Evolutionary conservation across 1,140 invertebrate species (phyloP), one percentile per base, ranked within the genome.

Genomic region (Bombus vancouverensis): DNA sequence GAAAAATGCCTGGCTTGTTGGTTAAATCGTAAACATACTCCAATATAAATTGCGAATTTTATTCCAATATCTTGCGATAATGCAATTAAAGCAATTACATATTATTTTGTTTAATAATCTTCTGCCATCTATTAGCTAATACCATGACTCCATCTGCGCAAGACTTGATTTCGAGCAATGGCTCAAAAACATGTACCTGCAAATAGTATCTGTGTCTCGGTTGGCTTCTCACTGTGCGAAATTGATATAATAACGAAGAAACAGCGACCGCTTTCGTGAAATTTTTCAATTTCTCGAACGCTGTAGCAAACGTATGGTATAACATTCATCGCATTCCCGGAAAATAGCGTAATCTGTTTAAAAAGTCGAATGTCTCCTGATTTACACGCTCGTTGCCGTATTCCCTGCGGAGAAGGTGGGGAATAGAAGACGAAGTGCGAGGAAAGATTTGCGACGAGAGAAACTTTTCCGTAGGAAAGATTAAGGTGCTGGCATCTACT

Each of bases 401-500:
- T 77, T 59, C 89, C 79, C 73, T 34, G 34, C 34, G 86, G 75
- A 72, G 59, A 59, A 39, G 66, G 5, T 15, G 13, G 68, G 28
- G 39, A 34, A 12, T n/a, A 47, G 32, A 77, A 72, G 76, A 81
- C 39, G 79, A 25, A 70, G 81, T 47, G 71, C 39, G 47, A 72
- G 47, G 75, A 70, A 89, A 91, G 90, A 91, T 91, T 91, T 91
- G 90, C 87, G 89, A 91, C 82, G 85, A 57, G 75, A 74, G 87
- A 88, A 91, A 91, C 89, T 91, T 91, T 90, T 76, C 68, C 75
- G 82, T 81, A 76, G 87, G 85, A 85, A 90, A 91, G 90, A 91
- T 91, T 91, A 91, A 90, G 90, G 90, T 88, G 87, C 66, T 79
- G 82, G 84, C 87, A 88, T 90, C 89, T 76, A 83, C 89, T 90